Conservation (phyloP, 2,113 vertebrate species). For the Lepus timidus region DNA sequence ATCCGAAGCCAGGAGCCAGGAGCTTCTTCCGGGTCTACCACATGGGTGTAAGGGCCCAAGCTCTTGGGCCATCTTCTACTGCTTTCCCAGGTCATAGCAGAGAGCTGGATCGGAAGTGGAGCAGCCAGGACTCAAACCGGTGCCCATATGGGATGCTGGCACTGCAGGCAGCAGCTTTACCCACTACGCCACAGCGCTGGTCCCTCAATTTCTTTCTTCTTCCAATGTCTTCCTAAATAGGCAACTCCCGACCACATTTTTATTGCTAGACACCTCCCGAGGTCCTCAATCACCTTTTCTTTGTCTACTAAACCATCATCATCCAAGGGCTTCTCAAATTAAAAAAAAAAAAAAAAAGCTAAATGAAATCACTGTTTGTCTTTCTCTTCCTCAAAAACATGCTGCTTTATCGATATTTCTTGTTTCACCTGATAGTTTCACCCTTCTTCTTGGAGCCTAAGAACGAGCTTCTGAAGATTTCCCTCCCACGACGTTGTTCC, state of each 20-base stretch:
- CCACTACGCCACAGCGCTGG: too few relatives aligned
- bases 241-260: not conserved
- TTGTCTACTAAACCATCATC: not conserved
- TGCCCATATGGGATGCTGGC: too few relatives aligned
- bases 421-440: not conserved
- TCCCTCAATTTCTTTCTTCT: not conserved
- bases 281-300: not conserved
- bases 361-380: not conserved
- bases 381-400: constrained; percentile 9
- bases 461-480: not conserved
- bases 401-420: not conserved
- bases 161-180: too few relatives aligned
- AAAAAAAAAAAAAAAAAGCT: not conserved
- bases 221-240: not conserved
- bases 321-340: not conserved
- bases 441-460: not conserved
- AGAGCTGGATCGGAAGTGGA: too few relatives aligned
- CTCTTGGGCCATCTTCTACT: too few relatives aligned
- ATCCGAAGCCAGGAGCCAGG: too few relatives aligned
- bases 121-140: too few relatives aligned
- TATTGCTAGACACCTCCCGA: not conserved
- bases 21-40: too few relatives aligned
- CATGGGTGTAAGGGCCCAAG: too few relatives aligned
- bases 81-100: too few relatives aligned
- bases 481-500: not conserved